Evolutionary conservation across 1,140 invertebrate species (phyloP).

Genomic region (Dufourea novaeangliae): DNA sequence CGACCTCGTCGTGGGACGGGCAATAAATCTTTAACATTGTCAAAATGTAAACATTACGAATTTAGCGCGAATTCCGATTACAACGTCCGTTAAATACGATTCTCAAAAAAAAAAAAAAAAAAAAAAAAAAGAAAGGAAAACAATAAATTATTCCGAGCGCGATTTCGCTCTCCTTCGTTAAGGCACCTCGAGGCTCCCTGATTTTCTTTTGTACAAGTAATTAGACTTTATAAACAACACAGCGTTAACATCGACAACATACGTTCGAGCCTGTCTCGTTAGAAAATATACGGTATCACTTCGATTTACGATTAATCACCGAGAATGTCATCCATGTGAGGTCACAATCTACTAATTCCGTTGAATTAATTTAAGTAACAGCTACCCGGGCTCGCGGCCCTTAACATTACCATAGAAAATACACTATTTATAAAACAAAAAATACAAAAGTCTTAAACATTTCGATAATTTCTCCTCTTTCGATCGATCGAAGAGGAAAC

Average conservation of each 20-base stretch:
- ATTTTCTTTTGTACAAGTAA: conserved; percentile 35
- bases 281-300: conserved; percentile 22
- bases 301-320: conserved; percentile 38
- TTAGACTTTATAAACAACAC: conserved; percentile 9
- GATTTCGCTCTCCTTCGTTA: conserved; percentile 10
- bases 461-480: not conserved
- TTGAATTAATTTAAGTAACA: conserved; percentile 19
- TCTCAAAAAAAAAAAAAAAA: not conserved
- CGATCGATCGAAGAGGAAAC: not conserved
- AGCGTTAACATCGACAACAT: conserved; percentile 6
- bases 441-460: conserved; percentile 3
- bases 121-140: no score
- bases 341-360: not conserved
- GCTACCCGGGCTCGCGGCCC: not conserved
- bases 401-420: conserved; percentile 20
- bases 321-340: conserved; percentile 30
- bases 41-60: conserved; percentile 15
- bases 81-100: conserved; percentile 24
- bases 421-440: conserved; percentile 28
- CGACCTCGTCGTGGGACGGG: not conserved
- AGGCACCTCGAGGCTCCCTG: conserved; percentile 46
- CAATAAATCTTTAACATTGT: not conserved
- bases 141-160: conserved; percentile 52
- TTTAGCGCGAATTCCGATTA: conserved; percentile 16
- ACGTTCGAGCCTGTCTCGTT: conserved; percentile 18